phyloP scores from a whole-genome alignment of 1,140 invertebrate species.

The Diorhabda sublineata region DNA sequence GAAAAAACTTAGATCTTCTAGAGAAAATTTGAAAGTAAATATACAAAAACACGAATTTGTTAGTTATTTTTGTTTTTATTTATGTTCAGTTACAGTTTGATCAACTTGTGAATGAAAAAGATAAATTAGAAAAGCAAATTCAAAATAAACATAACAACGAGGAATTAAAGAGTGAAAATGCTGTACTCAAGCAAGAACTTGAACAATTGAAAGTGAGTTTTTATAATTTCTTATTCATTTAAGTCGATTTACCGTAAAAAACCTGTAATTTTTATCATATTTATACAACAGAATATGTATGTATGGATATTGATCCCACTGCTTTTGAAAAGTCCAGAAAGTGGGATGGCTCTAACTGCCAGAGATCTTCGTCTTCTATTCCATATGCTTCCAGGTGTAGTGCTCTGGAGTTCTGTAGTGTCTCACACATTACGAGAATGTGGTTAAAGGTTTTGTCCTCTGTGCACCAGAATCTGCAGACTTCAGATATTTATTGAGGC shows the following conservation, averaged over 20 bases:
- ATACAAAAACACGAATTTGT: not conserved
- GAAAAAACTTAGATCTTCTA: slow-evolving; percentile 31
- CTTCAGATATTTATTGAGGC: no score
- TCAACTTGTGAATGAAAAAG: slow-evolving; percentile 29
- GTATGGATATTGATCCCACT: no score
- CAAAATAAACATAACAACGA: slow-evolving; percentile 22
- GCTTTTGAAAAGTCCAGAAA: no score
- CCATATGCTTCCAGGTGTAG: no score
- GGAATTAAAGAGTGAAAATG: slow-evolving; percentile 30
- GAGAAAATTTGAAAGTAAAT: slow-evolving; percentile 34
- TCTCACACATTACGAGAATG: no score
- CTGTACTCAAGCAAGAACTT: slow-evolving; percentile 28
- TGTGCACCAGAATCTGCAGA: no score
- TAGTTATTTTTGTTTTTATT: not conserved
- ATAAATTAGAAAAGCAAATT: slow-evolving; percentile 26
- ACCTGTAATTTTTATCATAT: no score
- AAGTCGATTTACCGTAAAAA: not conserved
- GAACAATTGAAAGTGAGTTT: slow-evolving; percentile 29
- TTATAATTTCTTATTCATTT: not conserved
- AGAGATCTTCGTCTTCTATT: no score
- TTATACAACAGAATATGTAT: no score
- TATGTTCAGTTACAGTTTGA: slow-evolving; percentile 25
- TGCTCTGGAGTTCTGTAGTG: no score
- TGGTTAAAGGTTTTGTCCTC: no score
- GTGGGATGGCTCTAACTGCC: no score